Evolutionary conservation across 92 coral and sea anemone species (phyloP), one percentile per base, ranked within the genome.

Genomic region (Micromussa lordhowensis): DNA sequence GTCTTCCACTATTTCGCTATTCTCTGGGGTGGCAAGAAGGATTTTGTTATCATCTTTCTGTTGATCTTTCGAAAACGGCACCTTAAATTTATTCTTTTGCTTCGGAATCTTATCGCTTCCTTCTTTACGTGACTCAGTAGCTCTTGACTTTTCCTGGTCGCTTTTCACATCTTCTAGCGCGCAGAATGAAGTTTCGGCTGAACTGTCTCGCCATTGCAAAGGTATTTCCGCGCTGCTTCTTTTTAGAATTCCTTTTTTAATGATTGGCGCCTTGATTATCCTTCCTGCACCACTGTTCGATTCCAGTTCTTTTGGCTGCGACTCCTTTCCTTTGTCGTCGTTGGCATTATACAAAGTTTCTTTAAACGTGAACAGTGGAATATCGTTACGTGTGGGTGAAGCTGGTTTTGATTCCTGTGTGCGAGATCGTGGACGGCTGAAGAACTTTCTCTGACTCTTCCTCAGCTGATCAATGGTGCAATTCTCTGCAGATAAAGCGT

Each of bases 11-110:
- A 86, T 86, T 32, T 76, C 89, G 66, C 89, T 86, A 22, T 26
- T 86, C 69, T 86, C 89, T 13, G 89, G 89, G 1, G 83, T 86
- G 75, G 89, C 89, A n/a, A 86, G 77, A 53, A 86, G 71, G n/a
- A 86, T 48, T 49, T 48, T 86, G 49, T n/a, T 29, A 8, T 86
- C 89, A 57, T 51, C 68, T 71, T 74, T 73, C 40, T 36, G 75
- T 86, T 63, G 78, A 55, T 66, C 77, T 29, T 86, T 78, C 28
- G 64, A 15, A 40, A 78, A 86, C 17, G 70, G 68, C 64, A 64
- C 77, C 44, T 35, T 86, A 12, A 86, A 21, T 21, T 66, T 86
- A 49, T 66, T 68, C 77, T 77, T 78, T 22, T 58, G 55, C 22
- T 78, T 86, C 38, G 36, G 81, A 32, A 61, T 61, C 18, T 48